phyloP scores from a whole-genome alignment of 2,888 invertebrate genomes.

The Rhagium mordax region DNA sequence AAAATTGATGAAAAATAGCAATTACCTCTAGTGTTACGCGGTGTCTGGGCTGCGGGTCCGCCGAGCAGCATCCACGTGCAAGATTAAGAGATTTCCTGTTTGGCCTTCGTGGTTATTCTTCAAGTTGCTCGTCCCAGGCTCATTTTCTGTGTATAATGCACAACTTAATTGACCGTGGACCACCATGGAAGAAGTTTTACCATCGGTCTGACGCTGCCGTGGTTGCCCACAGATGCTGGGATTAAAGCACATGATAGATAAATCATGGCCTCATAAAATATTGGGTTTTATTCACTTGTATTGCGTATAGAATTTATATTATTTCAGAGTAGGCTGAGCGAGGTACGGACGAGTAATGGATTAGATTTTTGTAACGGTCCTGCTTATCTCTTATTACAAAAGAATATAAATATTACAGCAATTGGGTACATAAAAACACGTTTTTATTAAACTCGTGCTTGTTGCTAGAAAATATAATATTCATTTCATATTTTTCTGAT shows the following conservation, averaged over 20 bases:
- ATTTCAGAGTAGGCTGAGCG: conserved; percentile 1
- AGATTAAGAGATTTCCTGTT: conserved; percentile 52
- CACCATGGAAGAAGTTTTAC: conserved; percentile 57
- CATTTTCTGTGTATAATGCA: conserved; percentile 65
- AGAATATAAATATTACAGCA: not conserved
- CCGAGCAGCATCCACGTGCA: conserved; percentile 29
- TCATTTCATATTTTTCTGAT: not conserved
- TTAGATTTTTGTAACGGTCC: conserved; percentile 14
- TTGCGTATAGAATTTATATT: conserved; percentile 27
- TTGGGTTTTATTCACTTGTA: conserved; percentile 34
- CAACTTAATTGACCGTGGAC: conserved; percentile 66
- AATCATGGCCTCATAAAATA: conserved; percentile 43
- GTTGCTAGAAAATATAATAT: not conserved
- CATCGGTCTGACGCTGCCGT: conserved; percentile 44
- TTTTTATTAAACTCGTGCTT: not conserved
- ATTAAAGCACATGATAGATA: conserved; percentile 60
- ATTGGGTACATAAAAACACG: not conserved
- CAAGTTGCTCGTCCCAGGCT: conserved; percentile 45
- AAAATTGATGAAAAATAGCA: conserved; percentile 39
- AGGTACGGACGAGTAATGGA: not conserved
- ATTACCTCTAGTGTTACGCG: conserved; percentile 39
- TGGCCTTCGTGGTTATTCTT: conserved; percentile 39
- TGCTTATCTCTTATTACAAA: not conserved
- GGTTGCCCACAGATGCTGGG: conserved; percentile 48
- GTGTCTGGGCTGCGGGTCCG: conserved; percentile 17